These are phyloP conservation scores for Vireo griseus DNA, from an alignment of 2,797 vertebrate genomes.

Conservation along the genomic window DNA sequence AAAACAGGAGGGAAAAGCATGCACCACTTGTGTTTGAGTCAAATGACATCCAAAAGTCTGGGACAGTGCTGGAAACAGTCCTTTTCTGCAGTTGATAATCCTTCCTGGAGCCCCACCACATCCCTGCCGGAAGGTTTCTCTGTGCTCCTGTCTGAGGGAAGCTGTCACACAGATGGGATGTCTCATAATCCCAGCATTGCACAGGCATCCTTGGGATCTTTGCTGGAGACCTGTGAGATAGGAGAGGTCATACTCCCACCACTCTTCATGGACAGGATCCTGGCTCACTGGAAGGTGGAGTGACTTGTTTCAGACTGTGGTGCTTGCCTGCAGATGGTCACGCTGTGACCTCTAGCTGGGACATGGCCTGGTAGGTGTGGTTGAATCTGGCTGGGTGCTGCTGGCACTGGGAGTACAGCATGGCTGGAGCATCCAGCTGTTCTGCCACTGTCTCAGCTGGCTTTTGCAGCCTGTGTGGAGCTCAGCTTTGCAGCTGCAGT, in stretches of 20 bases:
- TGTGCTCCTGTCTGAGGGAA: neutral
- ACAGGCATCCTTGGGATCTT: neutral
- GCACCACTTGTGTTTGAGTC: neutral
- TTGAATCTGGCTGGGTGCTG: neutral
- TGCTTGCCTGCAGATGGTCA: neutral
- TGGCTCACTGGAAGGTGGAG: neutral
- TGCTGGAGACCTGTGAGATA: neutral
- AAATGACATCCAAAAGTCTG: neutral
- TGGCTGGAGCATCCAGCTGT: neutral
- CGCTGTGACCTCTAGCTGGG: neutral
- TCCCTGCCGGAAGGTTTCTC: neutral
- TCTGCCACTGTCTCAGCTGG: neutral
- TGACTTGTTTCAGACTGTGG: neutral
- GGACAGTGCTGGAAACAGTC: neutral
- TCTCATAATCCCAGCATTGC: rapidly evolving
- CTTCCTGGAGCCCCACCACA: neutral
- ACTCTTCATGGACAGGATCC: neutral
- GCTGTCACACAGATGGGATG: rapidly evolving
- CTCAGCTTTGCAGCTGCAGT: neutral
- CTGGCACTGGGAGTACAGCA: neutral
- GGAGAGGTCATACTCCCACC: neutral
- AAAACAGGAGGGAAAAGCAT: neutral
- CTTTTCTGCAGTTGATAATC: neutral
- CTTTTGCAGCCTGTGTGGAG: neutral
- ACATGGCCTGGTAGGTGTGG: neutral